phyloP scores from a whole-genome alignment of 1,140 invertebrate genomes.

The Mactra quadrangularis region DNA sequence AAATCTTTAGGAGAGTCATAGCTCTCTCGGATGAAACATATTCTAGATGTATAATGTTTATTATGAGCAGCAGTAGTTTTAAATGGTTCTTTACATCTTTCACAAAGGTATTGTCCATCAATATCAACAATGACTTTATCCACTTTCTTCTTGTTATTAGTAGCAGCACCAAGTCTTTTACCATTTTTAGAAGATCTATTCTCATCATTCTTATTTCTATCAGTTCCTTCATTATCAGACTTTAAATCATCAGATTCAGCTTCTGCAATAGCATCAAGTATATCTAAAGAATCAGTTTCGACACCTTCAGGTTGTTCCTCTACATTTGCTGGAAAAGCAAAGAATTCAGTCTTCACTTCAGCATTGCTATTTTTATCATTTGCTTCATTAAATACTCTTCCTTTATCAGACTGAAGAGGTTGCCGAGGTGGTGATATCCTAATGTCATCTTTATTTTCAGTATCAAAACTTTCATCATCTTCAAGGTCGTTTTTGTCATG shows the following conservation, averaged over 20 bases:
- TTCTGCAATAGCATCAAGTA: too few species aligned
- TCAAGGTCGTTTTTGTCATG: too few species aligned
- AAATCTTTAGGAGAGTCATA: not conserved
- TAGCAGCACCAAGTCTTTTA: not conserved
- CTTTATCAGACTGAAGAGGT: too few species aligned
- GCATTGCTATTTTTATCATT: not conserved
- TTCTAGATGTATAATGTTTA: not conserved
- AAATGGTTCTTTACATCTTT: constrained; percentile 13
- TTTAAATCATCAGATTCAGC: too few species aligned
- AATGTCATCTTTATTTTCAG: too few species aligned
- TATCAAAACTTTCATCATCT: too few species aligned
- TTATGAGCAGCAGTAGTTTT: constrained; percentile 21
- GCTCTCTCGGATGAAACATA: not conserved
- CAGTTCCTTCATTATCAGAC: not conserved
- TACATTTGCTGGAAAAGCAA: not conserved
- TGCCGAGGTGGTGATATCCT: too few species aligned
- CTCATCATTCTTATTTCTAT: not conserved
- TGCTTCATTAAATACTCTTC: too few species aligned
- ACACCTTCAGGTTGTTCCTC: not conserved
- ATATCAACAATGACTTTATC: not conserved
- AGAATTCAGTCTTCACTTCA: not conserved
- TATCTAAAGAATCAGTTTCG: too few species aligned
- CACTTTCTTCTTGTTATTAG: not conserved
- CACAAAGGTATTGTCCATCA: not conserved
- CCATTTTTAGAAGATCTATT: not conserved